These are phyloP conservation scores for Montifringilla adamsi DNA, from an alignment of 2,113 vertebrate genomes.

Conservation along the genomic window DNA sequence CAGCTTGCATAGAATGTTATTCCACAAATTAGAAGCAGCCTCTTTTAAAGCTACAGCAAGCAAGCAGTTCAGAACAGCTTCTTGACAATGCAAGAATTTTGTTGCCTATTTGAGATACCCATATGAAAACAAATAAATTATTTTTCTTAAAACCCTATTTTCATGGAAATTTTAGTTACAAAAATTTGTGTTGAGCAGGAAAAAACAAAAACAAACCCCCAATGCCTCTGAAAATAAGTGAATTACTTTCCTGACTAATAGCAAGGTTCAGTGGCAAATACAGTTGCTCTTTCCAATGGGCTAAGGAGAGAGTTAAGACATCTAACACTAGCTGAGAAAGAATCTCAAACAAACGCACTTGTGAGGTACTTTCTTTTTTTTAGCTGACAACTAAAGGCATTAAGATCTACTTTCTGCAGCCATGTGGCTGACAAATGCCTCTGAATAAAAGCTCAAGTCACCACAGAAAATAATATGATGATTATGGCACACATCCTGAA, in stretches of 20 bases:
- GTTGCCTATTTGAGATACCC: not conserved
- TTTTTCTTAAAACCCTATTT: not conserved
- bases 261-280: not conserved
- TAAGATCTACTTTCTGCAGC: not conserved
- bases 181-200: not conserved
- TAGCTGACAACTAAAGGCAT: not conserved
- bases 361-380: not conserved
- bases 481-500: not conserved
- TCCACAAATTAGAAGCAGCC: conserved; percentile 37
- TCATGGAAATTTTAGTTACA: not conserved
- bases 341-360: not conserved
- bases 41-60: not conserved
- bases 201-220: not conserved
- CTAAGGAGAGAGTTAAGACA: not conserved
- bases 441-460: not conserved
- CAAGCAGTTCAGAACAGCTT: not conserved
- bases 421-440: not conserved
- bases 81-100: not conserved
- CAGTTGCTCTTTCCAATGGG: not conserved
- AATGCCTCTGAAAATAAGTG: not conserved
- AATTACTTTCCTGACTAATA: not conserved
- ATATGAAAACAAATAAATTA: not conserved
- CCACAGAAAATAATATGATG: not conserved
- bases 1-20: not conserved
- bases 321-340: not conserved